Conservation (phyloP, 37 sponge, comb jelly and placozoan genomes). For the Ianthella basta region DNA sequence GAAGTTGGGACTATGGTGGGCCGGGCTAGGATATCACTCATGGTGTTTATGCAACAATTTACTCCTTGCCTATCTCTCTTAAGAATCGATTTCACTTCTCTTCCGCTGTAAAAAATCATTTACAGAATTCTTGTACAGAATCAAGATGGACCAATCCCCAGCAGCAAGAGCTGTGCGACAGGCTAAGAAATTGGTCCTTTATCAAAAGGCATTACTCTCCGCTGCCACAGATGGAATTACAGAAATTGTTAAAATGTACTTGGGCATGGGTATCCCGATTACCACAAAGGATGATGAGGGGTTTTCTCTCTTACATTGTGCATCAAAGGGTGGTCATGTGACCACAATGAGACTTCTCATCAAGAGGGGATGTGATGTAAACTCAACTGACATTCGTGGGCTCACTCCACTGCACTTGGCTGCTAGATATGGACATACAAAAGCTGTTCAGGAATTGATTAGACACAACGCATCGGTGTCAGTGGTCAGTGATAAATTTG, state of each 20-base stretch:
- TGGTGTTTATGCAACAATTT: too few species aligned
- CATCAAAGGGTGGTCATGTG: background rate
- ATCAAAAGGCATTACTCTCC: background rate
- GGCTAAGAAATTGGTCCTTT: too few species aligned
- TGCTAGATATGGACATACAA: background rate
- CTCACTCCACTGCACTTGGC: constrained; percentile 4
- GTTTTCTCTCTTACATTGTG: background rate
- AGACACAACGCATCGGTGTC: background rate
- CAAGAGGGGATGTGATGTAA: background rate
- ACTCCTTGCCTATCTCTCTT: too few species aligned
- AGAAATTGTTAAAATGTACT: background rate
- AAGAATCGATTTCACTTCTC: too few species aligned
- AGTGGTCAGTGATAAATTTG: background rate
- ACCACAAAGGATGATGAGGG: background rate
- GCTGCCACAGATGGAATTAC: background rate
- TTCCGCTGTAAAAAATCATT: too few species aligned
- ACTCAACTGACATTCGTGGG: background rate
- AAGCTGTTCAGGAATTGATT: background rate
- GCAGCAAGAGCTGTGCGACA: too few species aligned
- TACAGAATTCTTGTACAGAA: too few species aligned
- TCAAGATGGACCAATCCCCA: too few species aligned
- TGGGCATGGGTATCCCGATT: background rate
- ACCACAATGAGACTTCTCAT: background rate
- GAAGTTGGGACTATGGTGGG: too few species aligned
- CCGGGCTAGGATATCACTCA: too few species aligned